Evolutionary conservation across 2,797 vertebrate species (phyloP).

Genomic region (Aselliscus stoliczkanus): DNA sequence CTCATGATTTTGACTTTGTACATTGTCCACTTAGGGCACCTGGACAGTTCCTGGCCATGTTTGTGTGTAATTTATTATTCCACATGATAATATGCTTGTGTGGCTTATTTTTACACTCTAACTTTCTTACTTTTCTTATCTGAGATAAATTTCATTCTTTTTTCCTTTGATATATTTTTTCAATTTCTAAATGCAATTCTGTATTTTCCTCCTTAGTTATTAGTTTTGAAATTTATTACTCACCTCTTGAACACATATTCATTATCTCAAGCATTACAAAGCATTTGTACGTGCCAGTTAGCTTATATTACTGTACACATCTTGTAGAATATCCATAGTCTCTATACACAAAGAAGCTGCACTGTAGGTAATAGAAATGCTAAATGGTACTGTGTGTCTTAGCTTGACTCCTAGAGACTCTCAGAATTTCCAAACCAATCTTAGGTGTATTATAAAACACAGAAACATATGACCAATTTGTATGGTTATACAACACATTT

Average conservation of each 20-base stretch:
- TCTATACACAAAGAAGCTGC: not conserved
- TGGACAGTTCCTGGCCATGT: not conserved
- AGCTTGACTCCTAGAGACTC: not conserved
- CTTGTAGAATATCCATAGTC: not conserved
- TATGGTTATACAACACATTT: too few species aligned
- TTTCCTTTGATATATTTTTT: not conserved
- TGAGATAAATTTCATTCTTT: not conserved
- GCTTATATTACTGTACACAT: not conserved
- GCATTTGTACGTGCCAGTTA: not conserved
- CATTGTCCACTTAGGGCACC: not conserved
- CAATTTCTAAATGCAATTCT: constrained; percentile 7
- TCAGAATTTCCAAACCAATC: not conserved
- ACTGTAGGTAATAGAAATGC: not conserved
- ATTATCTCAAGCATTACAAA: not conserved
- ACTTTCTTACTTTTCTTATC: not conserved
- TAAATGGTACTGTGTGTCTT: not conserved
- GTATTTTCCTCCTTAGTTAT: not conserved
- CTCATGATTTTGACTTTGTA: not conserved
- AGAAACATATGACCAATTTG: not conserved
- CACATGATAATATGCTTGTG: not conserved
- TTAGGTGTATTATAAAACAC: not conserved
- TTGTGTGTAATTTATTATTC: not conserved
- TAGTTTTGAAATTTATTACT: not conserved
- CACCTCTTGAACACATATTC: not conserved
- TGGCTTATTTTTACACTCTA: not conserved